These are phyloP conservation scores for Apistogramma diplotaenia DNA, from an alignment of 2,113 vertebrate genomes.

Conservation along the genomic window DNA sequence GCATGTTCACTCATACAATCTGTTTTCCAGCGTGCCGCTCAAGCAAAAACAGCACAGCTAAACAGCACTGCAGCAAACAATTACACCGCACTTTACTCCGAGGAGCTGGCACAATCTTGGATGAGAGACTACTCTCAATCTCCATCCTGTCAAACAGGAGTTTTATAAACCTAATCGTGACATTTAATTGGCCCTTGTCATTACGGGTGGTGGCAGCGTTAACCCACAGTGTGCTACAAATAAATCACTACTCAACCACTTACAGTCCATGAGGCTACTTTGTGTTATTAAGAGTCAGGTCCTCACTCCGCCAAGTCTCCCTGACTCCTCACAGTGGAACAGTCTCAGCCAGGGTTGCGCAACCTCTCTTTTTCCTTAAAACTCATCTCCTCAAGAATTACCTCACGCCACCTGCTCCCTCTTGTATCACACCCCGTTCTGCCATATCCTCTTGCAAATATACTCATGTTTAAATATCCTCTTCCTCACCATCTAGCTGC, in stretches of 20 bases:
- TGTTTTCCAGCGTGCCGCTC: neutral
- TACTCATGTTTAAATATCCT: constrained; percentile 24
- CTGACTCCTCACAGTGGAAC: constrained; percentile 12
- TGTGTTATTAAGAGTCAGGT: constrained; percentile 45
- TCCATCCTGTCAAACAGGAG: constrained; percentile 1
- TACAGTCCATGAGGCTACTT: neutral
- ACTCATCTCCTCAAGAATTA: constrained; percentile 44
- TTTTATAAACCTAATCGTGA: constrained; percentile 9
- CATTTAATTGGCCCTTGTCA: neutral
- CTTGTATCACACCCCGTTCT: constrained; percentile 18
- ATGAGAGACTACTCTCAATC: neutral
- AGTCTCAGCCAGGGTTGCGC: constrained; percentile 18
- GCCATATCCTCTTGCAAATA: constrained; percentile 29
- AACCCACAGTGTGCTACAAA: neutral
- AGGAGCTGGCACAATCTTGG: neutral
- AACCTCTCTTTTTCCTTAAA: constrained; percentile 23
- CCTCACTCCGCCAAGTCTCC: constrained; percentile 24
- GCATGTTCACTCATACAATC: constrained; percentile 28
- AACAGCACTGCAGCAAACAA: constrained; percentile 16
- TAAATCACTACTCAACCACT: neutral
- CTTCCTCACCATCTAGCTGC: neutral
- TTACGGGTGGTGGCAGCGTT: neutral
- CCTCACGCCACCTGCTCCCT: constrained; percentile 21
- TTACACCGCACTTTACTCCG: neutral
- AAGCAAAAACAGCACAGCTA: constrained; percentile 16